Base-by-base conservation (phyloP, 2,113 vertebrate species). In the Psilopsiagon aurifrons region DNA sequence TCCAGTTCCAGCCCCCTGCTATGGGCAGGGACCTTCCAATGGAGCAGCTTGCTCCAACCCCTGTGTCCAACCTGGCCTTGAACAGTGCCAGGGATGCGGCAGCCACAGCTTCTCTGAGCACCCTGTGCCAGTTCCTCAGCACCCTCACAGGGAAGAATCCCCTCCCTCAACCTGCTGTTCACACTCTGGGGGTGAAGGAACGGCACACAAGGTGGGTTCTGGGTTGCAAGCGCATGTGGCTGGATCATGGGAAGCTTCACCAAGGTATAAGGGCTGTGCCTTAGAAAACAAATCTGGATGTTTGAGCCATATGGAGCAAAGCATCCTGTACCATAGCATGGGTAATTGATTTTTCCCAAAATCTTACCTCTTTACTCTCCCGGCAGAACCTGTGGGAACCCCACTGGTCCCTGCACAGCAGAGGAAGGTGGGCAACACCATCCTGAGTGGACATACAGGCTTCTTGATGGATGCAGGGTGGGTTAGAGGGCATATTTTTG, bases 371-470 rank as follows among this genome's bases (percentile, higher is more conserved):
- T 92, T 64, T 28, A 17, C 14, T 35, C 11, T 76, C 33, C 35
- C 78, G 54, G 64, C 25, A 86, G 46, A 86, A 37, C 41, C 41
- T 2, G 1, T 1, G 5, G 70, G 25, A n/a, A 46, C 22, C 54
- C 33, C 0, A 2, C 47, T 83, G 89, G 17, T 76, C 44, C 52
- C 57, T 63, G 47, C 39, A 8, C 28, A 55, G 49, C 86, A 28
- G 54, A 70, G 51, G 59, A 55, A 57, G 63, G 46, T 77, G 79
- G 37, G 11, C 28, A 49, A 5, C 43, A 4, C 39, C 6, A 2
- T 6, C 62, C 57, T 39, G 49, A 23, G 52, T 2, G 60, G n/a
- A 55, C 1, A 1, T 47, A 31, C 0, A 0, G 39, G 44, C 49
- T 89, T 54, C 57, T 59, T 60, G 54, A 81, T 3, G 31, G 41